Evolutionary conservation across 2,113 vertebrate genomes (phyloP).

Genomic region (Oryzias javanicus): DNA sequence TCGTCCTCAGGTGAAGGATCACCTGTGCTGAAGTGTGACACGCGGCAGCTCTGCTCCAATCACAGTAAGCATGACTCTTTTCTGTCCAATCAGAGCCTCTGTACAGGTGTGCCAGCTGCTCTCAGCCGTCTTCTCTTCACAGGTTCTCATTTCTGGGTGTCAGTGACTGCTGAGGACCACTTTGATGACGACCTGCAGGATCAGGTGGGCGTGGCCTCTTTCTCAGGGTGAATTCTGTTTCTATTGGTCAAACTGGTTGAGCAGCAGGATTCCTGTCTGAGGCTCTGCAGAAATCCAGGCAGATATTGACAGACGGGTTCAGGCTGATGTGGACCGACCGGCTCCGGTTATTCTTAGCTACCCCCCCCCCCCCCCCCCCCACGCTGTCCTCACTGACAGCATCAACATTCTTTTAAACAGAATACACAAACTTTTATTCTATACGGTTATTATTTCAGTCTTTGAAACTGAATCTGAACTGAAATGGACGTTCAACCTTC

Average conservation of each 20-base stretch:
- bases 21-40: slow-evolving; percentile 42
- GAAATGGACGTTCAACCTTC: too few relatives aligned
- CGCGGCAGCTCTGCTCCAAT: slow-evolving; percentile 55
- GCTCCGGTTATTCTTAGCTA: too few relatives aligned
- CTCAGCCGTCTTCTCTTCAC: slow-evolving; percentile 1
- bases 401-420: too few relatives aligned
- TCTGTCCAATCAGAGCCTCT: neutral
- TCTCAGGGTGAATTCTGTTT: neutral
- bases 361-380: too few relatives aligned
- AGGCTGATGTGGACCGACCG: too few relatives aligned
- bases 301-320: too few relatives aligned
- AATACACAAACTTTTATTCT: too few relatives aligned
- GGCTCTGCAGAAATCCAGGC: neutral
- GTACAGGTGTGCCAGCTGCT: neutral
- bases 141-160: slow-evolving; percentile 70
- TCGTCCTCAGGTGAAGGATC: slow-evolving; percentile 23
- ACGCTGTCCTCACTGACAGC: too few relatives aligned
- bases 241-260: slow-evolving; percentile 24
- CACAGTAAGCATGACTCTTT: slow-evolving; percentile 43
- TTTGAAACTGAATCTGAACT: too few relatives aligned
- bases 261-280: neutral
- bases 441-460: too few relatives aligned
- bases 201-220: slow-evolving; percentile 47
- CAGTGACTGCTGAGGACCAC: slow-evolving; percentile 23
- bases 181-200: slow-evolving; percentile 17